Evolutionary conservation across 2,113 vertebrate species (phyloP).

Genomic region (Setophaga kirtlandii): DNA sequence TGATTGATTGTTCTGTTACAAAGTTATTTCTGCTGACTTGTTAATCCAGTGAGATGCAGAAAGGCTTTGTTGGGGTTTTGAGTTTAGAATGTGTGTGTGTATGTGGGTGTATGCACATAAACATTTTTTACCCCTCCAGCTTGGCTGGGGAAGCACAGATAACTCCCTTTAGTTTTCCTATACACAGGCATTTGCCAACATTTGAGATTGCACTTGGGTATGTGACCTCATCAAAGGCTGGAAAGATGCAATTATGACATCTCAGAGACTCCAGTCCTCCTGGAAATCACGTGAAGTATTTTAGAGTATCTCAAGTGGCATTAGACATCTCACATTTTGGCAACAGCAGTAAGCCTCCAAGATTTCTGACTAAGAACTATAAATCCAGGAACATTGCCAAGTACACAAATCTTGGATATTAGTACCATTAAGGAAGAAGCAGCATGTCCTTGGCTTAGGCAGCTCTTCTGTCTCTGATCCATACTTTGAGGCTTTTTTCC

Average conservation of each 20-base stretch:
- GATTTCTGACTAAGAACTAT: conserved; percentile 16
- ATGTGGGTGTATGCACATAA: not conserved
- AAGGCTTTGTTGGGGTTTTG: not conserved
- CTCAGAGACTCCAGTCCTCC: not conserved
- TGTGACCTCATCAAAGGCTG: not conserved
- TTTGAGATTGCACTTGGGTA: not conserved
- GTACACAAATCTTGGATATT: conserved; percentile 8
- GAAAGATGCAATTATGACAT: not conserved
- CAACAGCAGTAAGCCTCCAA: not conserved
- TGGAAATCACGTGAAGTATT: not conserved
- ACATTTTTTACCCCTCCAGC: too few relatives aligned
- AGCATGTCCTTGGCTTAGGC: conserved; percentile 28
- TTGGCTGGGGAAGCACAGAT: not conserved
- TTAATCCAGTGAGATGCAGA: not conserved
- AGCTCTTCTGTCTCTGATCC: conserved; percentile 8
- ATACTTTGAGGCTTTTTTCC: not conserved
- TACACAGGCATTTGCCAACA: not conserved
- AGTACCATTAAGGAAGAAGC: conserved; percentile 18
- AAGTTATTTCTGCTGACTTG: not conserved
- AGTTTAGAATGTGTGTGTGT: not conserved
- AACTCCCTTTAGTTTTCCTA: not conserved
- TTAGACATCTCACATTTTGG: not conserved
- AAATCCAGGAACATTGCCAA: conserved; percentile 32
- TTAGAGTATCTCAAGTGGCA: not conserved
- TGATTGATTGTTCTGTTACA: not conserved